Evolutionary conservation across 2,888 invertebrate genomes (phyloP).

Genomic region (Xylota sylvarum): DNA sequence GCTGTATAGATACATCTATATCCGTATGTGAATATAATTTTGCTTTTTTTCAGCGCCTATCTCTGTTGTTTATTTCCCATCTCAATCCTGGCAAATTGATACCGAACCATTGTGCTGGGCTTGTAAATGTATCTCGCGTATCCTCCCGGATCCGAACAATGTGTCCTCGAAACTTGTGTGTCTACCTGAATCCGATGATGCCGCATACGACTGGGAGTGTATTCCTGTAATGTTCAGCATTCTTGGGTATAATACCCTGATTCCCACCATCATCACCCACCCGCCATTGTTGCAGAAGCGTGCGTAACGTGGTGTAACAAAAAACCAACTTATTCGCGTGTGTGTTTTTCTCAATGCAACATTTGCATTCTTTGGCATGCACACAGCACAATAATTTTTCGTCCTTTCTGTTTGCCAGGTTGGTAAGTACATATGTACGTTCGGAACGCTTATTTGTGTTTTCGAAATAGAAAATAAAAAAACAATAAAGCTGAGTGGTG

Average conservation of each 20-base stretch:
- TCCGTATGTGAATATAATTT: slow-evolving; percentile 5
- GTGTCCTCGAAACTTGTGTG: slow-evolving; percentile 46
- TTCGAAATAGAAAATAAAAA: slow-evolving; percentile 8
- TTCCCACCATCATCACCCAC: slow-evolving; percentile 26
- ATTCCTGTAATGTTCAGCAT: slow-evolving; percentile 18
- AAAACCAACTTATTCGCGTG: slow-evolving; percentile 35
- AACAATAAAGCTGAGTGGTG: slow-evolving; percentile 59
- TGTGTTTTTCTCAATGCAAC: slow-evolving; percentile 37
- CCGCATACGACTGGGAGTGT: slow-evolving; percentile 2
- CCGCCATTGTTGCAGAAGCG: slow-evolving; percentile 7
- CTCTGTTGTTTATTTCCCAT: slow-evolving; percentile 51
- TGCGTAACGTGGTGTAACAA: slow-evolving; percentile 42
- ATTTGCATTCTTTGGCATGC: slow-evolving; percentile 52
- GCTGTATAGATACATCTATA: background rate
- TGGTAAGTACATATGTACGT: too few relatives aligned
- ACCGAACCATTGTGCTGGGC: slow-evolving; percentile 63
- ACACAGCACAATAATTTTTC: slow-evolving; percentile 35
- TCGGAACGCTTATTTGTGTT: slow-evolving; percentile 39
- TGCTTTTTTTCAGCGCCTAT: slow-evolving; percentile 40
- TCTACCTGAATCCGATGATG: slow-evolving; percentile 36
- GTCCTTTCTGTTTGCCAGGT: slow-evolving; percentile 40
- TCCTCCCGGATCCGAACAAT: slow-evolving; percentile 60
- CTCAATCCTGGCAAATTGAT: slow-evolving; percentile 74
- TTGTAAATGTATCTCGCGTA: slow-evolving; percentile 57
- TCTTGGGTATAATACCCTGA: slow-evolving; percentile 25